Conservation (phyloP, 2,888 invertebrate species). For the Plebejus anna region DNA sequence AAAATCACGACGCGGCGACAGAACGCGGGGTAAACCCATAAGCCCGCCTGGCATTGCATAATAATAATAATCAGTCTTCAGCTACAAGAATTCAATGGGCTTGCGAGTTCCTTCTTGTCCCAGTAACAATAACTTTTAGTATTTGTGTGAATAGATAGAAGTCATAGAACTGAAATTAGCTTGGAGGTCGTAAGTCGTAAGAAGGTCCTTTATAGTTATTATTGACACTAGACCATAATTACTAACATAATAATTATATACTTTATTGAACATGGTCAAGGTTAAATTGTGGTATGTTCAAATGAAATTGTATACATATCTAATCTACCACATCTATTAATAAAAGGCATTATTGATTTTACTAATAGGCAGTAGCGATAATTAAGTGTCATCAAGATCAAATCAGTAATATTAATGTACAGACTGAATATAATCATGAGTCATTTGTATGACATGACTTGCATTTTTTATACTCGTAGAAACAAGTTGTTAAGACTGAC, state of each 20-base stretch:
- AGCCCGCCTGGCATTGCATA: too few species aligned
- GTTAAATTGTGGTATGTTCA: not conserved
- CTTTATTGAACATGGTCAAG: not conserved
- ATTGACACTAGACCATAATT: too few species aligned
- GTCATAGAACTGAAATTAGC: too few species aligned
- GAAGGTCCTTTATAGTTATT: too few species aligned
- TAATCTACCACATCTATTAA: not conserved
- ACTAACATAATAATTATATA: not conserved
- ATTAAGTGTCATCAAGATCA: not conserved
- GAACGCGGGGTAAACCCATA: too few species aligned
- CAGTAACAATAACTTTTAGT: too few species aligned
- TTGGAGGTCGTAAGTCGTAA: too few species aligned
- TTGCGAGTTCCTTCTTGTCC: too few species aligned
- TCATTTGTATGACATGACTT: constrained; percentile 30
- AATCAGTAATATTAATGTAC: not conserved
- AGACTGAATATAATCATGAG: not conserved
- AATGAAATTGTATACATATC: not conserved
- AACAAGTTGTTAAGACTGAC: not conserved
- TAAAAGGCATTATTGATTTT: not conserved
- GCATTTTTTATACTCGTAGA: constrained; percentile 29
- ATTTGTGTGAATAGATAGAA: too few species aligned
- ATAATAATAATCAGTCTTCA: too few species aligned
- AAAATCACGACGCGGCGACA: too few species aligned
- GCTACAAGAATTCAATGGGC: too few species aligned
- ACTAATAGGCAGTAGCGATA: not conserved